Conservation (phyloP, 2,797 vertebrate species). For the Dicrostonyx torquatus region DNA sequence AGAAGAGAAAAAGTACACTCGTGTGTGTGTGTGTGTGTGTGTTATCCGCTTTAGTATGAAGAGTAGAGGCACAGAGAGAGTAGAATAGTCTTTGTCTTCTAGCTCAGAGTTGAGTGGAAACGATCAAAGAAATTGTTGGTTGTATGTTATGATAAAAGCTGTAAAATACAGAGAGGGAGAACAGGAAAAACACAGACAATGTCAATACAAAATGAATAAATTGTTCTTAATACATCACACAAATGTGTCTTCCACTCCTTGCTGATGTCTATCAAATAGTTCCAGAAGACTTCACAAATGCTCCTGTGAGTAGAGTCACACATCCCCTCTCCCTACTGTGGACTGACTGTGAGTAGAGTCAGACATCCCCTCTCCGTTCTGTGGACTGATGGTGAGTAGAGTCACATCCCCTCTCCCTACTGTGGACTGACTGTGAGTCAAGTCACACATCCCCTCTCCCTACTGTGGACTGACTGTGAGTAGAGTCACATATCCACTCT, state of each 20-base stretch:
- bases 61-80: neutral
- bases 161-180: neutral
- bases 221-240: neutral
- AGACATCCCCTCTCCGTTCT: no score
- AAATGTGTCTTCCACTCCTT: neutral
- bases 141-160: neutral
- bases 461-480: no score
- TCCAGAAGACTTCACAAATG: neutral
- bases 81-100: neutral
- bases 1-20: neutral
- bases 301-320: neutral
- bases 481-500: neutral
- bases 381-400: no score
- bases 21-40: neutral
- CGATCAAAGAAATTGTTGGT: neutral
- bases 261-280: neutral
- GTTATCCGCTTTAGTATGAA: neutral
- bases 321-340: no score
- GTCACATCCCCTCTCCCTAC: no score
- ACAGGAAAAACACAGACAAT: slow-evolving; percentile 16
- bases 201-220: neutral
- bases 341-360: no score
- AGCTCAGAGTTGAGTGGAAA: neutral
- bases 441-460: no score
- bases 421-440: no score